Evolutionary conservation across 2,797 vertebrate genomes (phyloP), one percentile per base, ranked within the genome.

Genomic region (Notamacropus eugenii): DNA sequence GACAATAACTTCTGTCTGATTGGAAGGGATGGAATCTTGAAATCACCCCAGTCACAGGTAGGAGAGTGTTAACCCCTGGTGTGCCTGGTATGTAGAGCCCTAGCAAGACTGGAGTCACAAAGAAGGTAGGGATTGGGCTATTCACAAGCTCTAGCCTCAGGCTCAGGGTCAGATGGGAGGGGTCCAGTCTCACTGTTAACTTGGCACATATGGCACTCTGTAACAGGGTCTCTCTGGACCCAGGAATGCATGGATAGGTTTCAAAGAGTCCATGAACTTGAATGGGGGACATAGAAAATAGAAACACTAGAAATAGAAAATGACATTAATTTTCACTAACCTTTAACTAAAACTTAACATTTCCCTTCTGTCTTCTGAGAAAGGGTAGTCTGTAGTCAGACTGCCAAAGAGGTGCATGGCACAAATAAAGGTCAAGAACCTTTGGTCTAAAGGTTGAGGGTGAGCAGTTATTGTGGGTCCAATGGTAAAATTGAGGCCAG

Each of bases 1-100:
- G 93, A 67, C 87, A 92, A 94, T 91, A 91, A 92, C 93, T 94
- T 90, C 59, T 91, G 67, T 94, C 90, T 91, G 62, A 90, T 94
- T 55, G 52, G 91, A 95, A 40, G 46, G 92, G 4, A 54, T 62
- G n/a, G 9, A 54, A 54, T 87, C 92, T 29, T 13, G 16, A 52
- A 92, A 54, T 54, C 54, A 24, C 28, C 34, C 58, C 58, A 31
- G 50, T 54, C 92, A 92, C 58, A 54, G 58, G 92, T 92, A 34
- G 58, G 50, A 92, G 50, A 92, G 50, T 34, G 34, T 67, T 92
- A 92, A 62, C 58, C 29, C 58, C 24, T 92, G 92, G 10, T 29
- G 13, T 67, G 29, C 92, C 54, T 54, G 92, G 16, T 24, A 59
- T 24, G 40, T 9, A 46, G 40, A 50, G 40, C 40, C 74, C 40